Evolutionary conservation across 2,797 vertebrate species (phyloP).

Genomic region (Ispidina picta): DNA sequence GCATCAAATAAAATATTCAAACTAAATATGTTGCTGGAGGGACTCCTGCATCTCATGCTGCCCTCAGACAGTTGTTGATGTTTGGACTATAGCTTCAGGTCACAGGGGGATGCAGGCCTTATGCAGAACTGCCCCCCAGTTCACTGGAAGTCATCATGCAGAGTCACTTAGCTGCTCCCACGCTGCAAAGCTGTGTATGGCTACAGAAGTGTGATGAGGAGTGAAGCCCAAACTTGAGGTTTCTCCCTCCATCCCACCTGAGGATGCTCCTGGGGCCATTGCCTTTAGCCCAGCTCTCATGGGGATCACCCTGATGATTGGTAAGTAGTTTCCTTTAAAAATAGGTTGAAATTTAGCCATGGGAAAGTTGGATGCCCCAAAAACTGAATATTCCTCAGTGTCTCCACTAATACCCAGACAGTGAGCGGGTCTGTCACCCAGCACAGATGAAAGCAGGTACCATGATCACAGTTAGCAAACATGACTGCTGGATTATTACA

Average conservation of each 20-base stretch:
- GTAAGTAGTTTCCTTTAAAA: neutral
- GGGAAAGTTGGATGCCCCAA: neutral
- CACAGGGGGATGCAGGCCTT: neutral
- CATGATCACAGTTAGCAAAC: neutral
- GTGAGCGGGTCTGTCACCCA: neutral
- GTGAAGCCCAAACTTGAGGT: neutral
- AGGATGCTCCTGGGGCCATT: fast-evolving
- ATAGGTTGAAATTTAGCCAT: neutral
- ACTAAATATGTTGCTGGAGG: neutral
- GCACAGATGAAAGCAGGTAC: neutral
- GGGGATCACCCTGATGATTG: neutral
- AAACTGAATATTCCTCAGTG: neutral
- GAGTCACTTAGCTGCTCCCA: neutral
- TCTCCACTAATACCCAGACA: neutral
- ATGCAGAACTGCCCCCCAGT: neutral
- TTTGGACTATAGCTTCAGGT: neutral
- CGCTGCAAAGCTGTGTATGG: neutral
- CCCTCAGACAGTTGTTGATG: neutral
- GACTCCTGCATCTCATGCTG: neutral
- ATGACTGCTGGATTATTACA: neutral
- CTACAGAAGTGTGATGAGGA: neutral
- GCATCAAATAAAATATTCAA: neutral
- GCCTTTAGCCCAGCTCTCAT: neutral
- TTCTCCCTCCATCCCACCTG: neutral
- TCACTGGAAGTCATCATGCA: neutral